Evolutionary conservation across 2,797 vertebrate genomes (phyloP).

Genomic region (Halcyon leucocephala): DNA sequence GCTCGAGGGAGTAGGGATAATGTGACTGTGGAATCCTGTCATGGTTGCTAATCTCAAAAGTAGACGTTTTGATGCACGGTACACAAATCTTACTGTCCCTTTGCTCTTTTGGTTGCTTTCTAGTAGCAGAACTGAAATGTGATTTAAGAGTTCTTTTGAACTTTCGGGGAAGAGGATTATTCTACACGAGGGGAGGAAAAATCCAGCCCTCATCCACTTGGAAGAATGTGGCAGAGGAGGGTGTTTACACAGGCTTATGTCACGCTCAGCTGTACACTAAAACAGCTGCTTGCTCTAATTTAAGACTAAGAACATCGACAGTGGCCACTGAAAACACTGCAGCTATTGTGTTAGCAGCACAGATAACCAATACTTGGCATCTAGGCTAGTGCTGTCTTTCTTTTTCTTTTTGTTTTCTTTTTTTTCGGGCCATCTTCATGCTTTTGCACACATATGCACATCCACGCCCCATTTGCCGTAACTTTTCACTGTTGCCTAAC

Average conservation of each 20-base stretch:
- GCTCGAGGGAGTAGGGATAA: not conserved
- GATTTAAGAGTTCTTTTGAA: not conserved
- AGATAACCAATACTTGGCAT: conserved; percentile 10
- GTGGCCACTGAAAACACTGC: conserved; percentile 42
- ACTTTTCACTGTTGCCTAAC: not conserved
- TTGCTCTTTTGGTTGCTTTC: not conserved
- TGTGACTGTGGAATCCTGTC: not conserved
- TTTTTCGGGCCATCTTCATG: not conserved
- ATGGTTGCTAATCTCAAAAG: not conserved
- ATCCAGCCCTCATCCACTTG: not conserved
- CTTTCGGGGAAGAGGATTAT: not conserved
- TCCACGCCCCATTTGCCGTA: not conserved
- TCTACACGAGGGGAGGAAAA: not conserved
- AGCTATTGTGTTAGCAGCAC: conserved; percentile 33
- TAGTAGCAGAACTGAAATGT: not conserved
- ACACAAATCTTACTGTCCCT: not conserved
- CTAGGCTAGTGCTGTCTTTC: not conserved
- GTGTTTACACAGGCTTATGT: conserved; percentile 61
- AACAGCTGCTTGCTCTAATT: conserved; percentile 70
- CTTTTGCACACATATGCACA: not conserved
- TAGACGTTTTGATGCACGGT: not conserved
- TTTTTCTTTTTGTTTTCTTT: not conserved
- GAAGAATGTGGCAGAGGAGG: conserved; percentile 42
- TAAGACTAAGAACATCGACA: conserved; percentile 36
- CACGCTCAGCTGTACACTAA: conserved; percentile 60